Conservation (phyloP, 2,888 invertebrate species). For the Amaurobius ferox region DNA sequence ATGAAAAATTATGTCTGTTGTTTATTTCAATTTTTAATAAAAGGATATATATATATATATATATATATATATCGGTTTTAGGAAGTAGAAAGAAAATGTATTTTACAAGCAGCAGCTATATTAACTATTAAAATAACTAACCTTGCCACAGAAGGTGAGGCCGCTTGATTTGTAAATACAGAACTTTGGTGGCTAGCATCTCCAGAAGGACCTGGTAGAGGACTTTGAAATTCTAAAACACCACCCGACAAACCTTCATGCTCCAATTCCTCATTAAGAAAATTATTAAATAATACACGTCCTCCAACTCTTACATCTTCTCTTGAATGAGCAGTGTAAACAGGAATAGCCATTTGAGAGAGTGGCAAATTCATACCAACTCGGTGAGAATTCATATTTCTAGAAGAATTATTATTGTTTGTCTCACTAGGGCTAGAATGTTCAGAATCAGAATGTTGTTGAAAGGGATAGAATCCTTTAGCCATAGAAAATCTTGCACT, state of each 20-base stretch:
- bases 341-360: slow-evolving; percentile 4
- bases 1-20: no score
- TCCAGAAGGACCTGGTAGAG: not conserved
- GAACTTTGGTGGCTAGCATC: not conserved
- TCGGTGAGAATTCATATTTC: not conserved
- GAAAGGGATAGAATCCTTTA: not conserved
- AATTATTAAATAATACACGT: slow-evolving; percentile 28
- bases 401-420: not conserved
- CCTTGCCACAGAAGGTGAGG: not conserved
- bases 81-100: no score
- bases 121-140: no score
- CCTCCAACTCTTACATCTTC: slow-evolving; percentile 5
- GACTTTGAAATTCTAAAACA: not conserved
- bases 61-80: no score
- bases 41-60: no score
- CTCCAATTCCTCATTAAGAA: slow-evolving; percentile 36
- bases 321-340: slow-evolving; percentile 6
- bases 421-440: no score
- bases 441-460: not conserved
- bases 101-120: no score
- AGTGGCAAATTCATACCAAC: not conserved
- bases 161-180: not conserved
- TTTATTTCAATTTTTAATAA: no score
- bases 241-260: slow-evolving; percentile 19
- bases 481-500: no score